Conservation (phyloP, 2,797 vertebrate genomes). For the Eleutherodactylus coqui region DNA sequence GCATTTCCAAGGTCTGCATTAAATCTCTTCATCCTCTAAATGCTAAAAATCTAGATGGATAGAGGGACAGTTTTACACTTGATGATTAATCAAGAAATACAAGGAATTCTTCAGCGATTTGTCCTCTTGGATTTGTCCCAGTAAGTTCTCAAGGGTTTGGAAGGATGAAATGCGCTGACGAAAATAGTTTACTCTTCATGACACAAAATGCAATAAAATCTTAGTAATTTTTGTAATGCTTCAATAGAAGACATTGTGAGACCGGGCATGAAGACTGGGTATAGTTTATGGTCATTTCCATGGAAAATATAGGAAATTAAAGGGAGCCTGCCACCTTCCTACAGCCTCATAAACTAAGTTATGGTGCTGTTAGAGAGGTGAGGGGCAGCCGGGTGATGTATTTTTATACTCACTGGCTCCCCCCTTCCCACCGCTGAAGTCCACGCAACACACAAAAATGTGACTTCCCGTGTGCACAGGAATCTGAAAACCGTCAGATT, state of each 20-base stretch:
- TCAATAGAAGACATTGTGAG: too few species aligned
- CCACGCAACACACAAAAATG: too few species aligned
- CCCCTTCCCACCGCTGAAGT: too few species aligned
- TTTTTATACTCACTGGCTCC: too few species aligned
- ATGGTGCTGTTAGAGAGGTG: too few species aligned
- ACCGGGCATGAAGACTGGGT: neutral
- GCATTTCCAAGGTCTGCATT: slow-evolving; percentile 2
- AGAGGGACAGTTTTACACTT: neutral
- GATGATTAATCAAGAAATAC: neutral
- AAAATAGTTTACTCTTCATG: neutral
- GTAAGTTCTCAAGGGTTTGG: slow-evolving; percentile 4
- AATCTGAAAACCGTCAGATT: too few species aligned
- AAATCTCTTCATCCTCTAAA: slow-evolving; percentile 15
- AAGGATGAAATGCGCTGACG: neutral
- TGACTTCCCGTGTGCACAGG: too few species aligned
- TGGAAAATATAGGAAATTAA: too few species aligned
- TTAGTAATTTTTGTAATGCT: neutral
- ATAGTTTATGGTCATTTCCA: neutral
- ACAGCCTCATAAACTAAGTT: too few species aligned
- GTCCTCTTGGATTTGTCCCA: neutral
- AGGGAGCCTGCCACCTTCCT: too few species aligned
- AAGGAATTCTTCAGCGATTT: slow-evolving; percentile 6
- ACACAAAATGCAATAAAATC: neutral
- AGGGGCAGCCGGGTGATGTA: too few species aligned
- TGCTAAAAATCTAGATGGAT: neutral